phyloP scores from a whole-genome alignment of 2,888 invertebrate species.

The Heliconius ethilla region DNA sequence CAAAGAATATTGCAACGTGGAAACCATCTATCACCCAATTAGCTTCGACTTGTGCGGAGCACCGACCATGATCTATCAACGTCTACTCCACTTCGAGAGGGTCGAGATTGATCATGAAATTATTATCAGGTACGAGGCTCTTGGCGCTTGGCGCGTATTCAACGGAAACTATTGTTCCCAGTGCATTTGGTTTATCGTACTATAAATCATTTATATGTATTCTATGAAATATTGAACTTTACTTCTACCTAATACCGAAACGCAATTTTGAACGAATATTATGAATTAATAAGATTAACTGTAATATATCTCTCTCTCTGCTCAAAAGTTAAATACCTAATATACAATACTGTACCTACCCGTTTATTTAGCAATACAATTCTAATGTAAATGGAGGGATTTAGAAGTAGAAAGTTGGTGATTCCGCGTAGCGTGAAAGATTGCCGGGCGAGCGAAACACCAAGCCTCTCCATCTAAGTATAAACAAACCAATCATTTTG shows the following conservation, averaged over 20 bases:
- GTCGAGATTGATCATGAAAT: slow-evolving; percentile 56
- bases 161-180: slow-evolving; percentile 39
- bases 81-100: slow-evolving; percentile 51
- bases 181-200: slow-evolving; percentile 35
- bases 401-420: slow-evolving; percentile 48
- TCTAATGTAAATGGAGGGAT: slow-evolving; percentile 35
- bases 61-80: slow-evolving; percentile 55
- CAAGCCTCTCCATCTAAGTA: slow-evolving; percentile 32
- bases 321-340: not conserved
- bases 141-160: slow-evolving; percentile 41
- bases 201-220: not conserved
- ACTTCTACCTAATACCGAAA: not conserved
- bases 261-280: not conserved
- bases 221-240: slow-evolving; percentile 8
- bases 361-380: not conserved
- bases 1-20: slow-evolving; percentile 31
- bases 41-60: slow-evolving; percentile 48
- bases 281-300: not conserved
- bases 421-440: slow-evolving; percentile 52
- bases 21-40: slow-evolving; percentile 55
- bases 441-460: slow-evolving; percentile 47
- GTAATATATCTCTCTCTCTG: not conserved
- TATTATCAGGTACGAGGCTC: slow-evolving; percentile 49
- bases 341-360: not conserved
- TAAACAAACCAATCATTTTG: slow-evolving; percentile 44